Percentiles rank a stretch among this genome's conserved stretches.
Evolutionary conservation across 2,888 invertebrate genomes (phyloP).

Genomic region (Tolmerus cingulatus): DNA sequence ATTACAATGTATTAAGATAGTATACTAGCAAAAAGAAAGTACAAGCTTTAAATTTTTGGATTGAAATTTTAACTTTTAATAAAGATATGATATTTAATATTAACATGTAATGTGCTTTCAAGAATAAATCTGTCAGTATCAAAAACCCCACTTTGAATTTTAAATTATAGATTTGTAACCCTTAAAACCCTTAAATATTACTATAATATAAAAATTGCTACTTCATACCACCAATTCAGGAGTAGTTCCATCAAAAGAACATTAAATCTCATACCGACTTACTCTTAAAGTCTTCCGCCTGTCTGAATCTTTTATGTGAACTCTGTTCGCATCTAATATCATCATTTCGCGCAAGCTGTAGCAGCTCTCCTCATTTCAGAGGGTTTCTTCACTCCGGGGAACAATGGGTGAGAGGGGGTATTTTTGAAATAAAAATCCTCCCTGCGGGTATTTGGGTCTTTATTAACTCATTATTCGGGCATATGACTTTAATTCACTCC

Average conservation of each 20-base stretch:
- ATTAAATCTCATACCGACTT: background rate
- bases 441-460: conserved; percentile 17
- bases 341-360: background rate
- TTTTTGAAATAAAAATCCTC: conserved; percentile 28
- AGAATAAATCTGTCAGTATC: no score
- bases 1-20: no score
- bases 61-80: no score
- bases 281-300: conserved; percentile 6
- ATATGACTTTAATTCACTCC: conserved; percentile 33
- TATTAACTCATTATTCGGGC: conserved; percentile 33
- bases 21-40: no score
- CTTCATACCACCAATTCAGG: background rate
- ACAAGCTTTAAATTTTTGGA: no score
- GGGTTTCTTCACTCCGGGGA: background rate
- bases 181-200: background rate
- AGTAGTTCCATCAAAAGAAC: background rate
- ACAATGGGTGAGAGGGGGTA: background rate
- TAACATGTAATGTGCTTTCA: no score
- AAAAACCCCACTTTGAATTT: no score
- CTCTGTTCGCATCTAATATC: background rate
- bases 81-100: no score
- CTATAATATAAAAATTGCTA: background rate
- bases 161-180: background rate
- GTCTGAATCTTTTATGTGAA: conserved; percentile 10
- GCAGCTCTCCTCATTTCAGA: background rate